Percentiles rank a stretch among this genome's conserved stretches.
These are phyloP conservation scores for Hyles lineata DNA, from an alignment of 2,888 invertebrate species.

Conservation along the genomic window DNA sequence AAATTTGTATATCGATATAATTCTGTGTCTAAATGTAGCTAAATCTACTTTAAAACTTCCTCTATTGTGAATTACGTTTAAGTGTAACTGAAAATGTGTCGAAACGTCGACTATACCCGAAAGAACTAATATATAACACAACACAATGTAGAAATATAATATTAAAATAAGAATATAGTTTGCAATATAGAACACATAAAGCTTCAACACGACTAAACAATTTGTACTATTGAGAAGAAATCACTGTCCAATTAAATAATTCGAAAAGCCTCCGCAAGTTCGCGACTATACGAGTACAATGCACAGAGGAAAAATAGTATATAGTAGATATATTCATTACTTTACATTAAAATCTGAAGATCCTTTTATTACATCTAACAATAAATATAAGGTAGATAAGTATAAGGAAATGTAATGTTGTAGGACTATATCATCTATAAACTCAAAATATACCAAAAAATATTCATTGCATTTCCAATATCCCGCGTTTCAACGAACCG, in stretches of 20 bases:
- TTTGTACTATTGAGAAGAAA: slow-evolving; percentile 77
- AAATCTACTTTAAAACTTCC: slow-evolving; percentile 40
- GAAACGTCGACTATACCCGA: slow-evolving; percentile 19
- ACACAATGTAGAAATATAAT: slow-evolving; percentile 52
- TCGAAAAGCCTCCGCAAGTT: slow-evolving; percentile 37
- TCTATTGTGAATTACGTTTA: slow-evolving; percentile 25
- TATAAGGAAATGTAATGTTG: slow-evolving; percentile 21
- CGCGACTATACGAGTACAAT: slow-evolving; percentile 6
- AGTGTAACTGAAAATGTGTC: slow-evolving; percentile 25
- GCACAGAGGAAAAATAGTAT: background rate
- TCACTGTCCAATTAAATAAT: slow-evolving; percentile 59
- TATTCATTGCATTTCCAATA: background rate
- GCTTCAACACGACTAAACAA: slow-evolving; percentile 68
- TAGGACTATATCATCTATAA: slow-evolving; percentile 16
- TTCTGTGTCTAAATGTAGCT: slow-evolving; percentile 26
- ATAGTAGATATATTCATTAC: slow-evolving; percentile 12
- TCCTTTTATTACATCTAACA: slow-evolving; percentile 15
- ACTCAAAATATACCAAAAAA: slow-evolving; percentile 16
- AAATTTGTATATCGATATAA: slow-evolving; percentile 8
- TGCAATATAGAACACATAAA: slow-evolving; percentile 63
- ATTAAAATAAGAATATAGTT: slow-evolving; percentile 47
- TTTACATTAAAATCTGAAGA: slow-evolving; percentile 5
- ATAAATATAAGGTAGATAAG: slow-evolving; percentile 19
- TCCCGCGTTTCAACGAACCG: slow-evolving; percentile 11
- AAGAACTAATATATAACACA: slow-evolving; percentile 53